Evolutionary conservation across 1,140 invertebrate genomes (phyloP), one percentile per base, ranked within the genome.

Genomic region (Drosophila trapezifrons): DNA sequence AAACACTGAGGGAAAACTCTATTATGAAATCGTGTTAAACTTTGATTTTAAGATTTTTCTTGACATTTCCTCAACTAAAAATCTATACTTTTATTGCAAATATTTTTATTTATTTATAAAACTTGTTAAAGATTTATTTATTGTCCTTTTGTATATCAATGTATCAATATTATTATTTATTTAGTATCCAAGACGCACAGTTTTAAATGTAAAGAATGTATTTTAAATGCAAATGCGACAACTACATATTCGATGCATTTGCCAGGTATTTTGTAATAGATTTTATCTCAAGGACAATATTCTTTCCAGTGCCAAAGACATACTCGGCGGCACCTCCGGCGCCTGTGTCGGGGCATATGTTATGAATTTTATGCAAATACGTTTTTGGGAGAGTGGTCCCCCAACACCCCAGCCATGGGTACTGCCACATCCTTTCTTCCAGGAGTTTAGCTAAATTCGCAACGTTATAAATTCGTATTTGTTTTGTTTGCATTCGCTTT

Each of bases 341-440:
- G 42, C 37, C 17, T 55, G 32, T 62, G 62, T 22, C 57, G 59
- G 65, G 78, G 78, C 78, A 80, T 80, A 80, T 80, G 78, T 80
- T 80, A 80, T 80, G 78, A 80, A 80, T 80, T 80, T 80, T 80
- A 80, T 80, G 78, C 78, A 80, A 80, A 80, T 80, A 76, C 76
- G 72, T 72, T 80, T 63, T 63, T 37, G 69, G 76, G 60, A 59
- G 64, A 60, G 59, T 37, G 56, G 55, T 72, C 54, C 12, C 15
- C 58, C 65, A 43, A 18, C 45, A 13, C 73, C 95, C 95, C 40
- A 42, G 29, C 18, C 51, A 18, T 25, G 38, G 37, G 60, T 55
- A 42, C 27, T 35, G 18, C 40, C 20, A 56, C 20, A 56, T 64
- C 32, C 18, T 63, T 58, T n/a, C 35, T 46, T 38, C 15, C 56